These are phyloP conservation scores for Hydrochoerus hydrochaeris DNA, from an alignment of 2,113 vertebrate species.

Conservation along the genomic window DNA sequence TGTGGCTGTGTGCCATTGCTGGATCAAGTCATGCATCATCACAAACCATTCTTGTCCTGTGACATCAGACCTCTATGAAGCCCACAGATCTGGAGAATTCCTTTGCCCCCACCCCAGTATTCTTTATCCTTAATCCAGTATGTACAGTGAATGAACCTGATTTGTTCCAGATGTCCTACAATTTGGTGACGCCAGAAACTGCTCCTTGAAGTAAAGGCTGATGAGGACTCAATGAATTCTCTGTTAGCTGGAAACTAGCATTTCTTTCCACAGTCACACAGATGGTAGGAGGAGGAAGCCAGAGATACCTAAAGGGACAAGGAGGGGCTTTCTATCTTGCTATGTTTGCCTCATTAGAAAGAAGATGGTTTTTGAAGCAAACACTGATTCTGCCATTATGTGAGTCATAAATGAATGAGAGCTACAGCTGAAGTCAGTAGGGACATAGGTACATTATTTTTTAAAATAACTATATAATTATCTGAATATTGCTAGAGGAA, in stretches of 20 bases:
- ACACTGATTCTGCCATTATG: neutral
- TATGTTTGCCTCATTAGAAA: neutral
- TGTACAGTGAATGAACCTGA: conserved; percentile 75
- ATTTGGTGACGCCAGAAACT: conserved; percentile 77
- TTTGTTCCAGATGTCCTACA: conserved; percentile 82
- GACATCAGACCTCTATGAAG: conserved; percentile 28
- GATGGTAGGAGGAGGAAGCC: neutral
- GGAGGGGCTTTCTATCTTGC: neutral
- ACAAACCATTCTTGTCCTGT: neutral
- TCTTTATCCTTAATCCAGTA: conserved; percentile 78
- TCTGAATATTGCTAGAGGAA: conserved; percentile 1
- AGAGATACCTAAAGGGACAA: neutral
- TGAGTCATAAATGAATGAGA: neutral
- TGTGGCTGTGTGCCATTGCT: neutral
- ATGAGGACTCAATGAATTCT: conserved; percentile 71
- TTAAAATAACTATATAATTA: neutral
- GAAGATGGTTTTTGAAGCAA: neutral
- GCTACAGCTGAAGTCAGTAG: neutral
- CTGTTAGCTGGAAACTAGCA: conserved; percentile 44
- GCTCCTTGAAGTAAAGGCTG: conserved; percentile 69
- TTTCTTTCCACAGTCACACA: conserved; percentile 54
- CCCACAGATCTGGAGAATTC: conserved; percentile 58
- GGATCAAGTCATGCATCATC: neutral
- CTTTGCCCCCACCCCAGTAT: conserved; percentile 36
- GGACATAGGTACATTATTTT: neutral